Percentiles rank a stretch among this genome's conserved stretches.
phyloP scores from a whole-genome alignment of 2,888 invertebrate species.

The Urechis unicinctus region DNA sequence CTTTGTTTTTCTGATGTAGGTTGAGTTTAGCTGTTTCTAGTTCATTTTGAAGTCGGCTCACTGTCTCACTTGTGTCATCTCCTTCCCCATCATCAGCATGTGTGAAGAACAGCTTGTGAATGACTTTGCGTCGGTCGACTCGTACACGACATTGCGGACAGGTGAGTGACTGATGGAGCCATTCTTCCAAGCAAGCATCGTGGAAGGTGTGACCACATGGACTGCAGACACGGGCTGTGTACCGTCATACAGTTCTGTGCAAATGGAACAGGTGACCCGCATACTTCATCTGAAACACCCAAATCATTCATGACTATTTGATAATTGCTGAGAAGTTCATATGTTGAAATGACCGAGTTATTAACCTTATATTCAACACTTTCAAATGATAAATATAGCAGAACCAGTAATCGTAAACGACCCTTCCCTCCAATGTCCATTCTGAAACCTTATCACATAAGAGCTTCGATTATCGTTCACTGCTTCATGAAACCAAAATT shows the following conservation, averaged over 20 bases:
- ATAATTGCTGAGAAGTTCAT: too few relatives aligned
- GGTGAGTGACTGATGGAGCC: neutral
- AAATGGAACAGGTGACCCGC: neutral
- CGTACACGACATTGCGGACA: neutral
- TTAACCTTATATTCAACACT: too few relatives aligned
- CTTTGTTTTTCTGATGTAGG: neutral
- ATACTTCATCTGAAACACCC: too few relatives aligned
- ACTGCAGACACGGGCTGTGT: neutral
- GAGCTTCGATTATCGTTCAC: too few relatives aligned
- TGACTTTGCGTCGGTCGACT: neutral
- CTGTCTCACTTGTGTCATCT: neutral
- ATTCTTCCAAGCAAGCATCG: neutral
- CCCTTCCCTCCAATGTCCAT: too few relatives aligned
- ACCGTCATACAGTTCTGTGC: neutral
- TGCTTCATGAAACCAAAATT: too few relatives aligned
- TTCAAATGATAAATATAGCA: too few relatives aligned
- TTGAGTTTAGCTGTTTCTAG: neutral
- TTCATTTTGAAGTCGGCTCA: neutral
- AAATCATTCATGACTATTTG: too few relatives aligned
- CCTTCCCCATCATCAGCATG: neutral
- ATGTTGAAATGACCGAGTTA: too few relatives aligned
- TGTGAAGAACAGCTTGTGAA: neutral
- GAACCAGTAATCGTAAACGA: too few relatives aligned
- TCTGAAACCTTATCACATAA: too few relatives aligned
- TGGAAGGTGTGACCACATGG: neutral